These are phyloP conservation scores for Chaenocephalus aceratus DNA, from an alignment of 2,113 vertebrate genomes.

Conservation along the genomic window DNA sequence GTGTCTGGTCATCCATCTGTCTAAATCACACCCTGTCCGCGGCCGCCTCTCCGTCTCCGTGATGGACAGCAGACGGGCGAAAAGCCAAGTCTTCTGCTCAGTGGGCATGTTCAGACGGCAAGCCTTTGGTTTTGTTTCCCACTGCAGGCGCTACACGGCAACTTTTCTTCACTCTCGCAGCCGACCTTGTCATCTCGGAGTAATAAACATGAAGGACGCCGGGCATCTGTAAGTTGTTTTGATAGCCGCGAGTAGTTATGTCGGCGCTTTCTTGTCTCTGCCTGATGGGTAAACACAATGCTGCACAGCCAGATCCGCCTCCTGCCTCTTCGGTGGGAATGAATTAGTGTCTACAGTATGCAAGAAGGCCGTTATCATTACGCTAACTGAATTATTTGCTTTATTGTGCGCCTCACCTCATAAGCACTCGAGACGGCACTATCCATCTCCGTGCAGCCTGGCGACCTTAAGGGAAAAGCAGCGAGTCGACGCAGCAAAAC, in stretches of 20 bases:
- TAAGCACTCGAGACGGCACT: constrained; percentile 53
- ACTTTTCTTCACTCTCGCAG: constrained; percentile 44
- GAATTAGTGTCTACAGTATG: constrained; percentile 57
- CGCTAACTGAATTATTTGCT: constrained; percentile 80
- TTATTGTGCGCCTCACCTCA: constrained; percentile 67
- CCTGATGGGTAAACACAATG: constrained; percentile 47
- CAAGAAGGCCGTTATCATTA: constrained; percentile 74
- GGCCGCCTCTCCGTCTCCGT: constrained; percentile 51
- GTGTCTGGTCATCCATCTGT: constrained; percentile 74
- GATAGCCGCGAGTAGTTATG: constrained; percentile 58
- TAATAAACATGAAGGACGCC: constrained; percentile 72
- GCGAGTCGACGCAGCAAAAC: constrained; percentile 55
- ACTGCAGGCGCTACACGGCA: constrained; percentile 49
- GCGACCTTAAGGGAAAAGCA: constrained; percentile 72
- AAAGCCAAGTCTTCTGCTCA: constrained; percentile 63
- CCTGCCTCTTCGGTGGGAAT: constrained; percentile 50
- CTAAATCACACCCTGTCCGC: constrained; percentile 78
- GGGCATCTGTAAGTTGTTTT: constrained; percentile 58
- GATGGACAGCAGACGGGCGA: constrained; percentile 72
- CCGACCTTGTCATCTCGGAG: constrained; percentile 73
- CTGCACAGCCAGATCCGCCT: constrained; percentile 19
- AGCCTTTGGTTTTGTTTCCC: constrained; percentile 55
- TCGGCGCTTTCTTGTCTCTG: constrained; percentile 37
- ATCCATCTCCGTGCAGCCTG: constrained; percentile 70
- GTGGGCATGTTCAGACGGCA: constrained; percentile 61